Base-by-base conservation (phyloP, 2,113 vertebrate genomes). In the Nothocercus nigrocapillus region DNA sequence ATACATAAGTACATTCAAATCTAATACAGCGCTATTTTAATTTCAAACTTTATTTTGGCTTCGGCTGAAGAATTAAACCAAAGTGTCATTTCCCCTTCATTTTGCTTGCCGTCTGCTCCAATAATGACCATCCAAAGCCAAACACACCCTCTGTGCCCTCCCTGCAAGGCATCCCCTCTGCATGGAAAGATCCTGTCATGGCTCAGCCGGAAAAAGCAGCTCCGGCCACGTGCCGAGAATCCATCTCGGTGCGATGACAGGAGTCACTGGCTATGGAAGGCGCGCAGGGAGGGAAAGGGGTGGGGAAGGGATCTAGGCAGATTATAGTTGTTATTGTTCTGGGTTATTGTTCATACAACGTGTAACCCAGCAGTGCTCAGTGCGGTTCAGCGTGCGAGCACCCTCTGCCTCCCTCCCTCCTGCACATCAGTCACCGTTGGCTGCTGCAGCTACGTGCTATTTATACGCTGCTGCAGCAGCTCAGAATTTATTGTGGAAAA, bases 381-480 rank as follows among this genome's bases (percentile, higher is more conserved):
- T 9, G 68, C 19, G 54, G 96, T 79, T 93, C 91, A 30, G 91
- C 0, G 59, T 3, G 85, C 5, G 61, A 95, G 82, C 92, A 59
- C 58, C 16, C 53, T 21, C 53, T 24, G 81, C 82, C 82, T 90
- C 86, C 83, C 75, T 82, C 77, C 82, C 85, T 91, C 91, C 51
- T 68, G 93, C 86, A 88, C 95, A 95, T 19, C 94, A 11, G 49
- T 11, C 45, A 3, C 75, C 80, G 91, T 51, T 38, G 77, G 86
- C 93, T 94, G 94, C 95, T 93, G 88, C 90, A 80, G 79, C 90
- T 80, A 12, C 0, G 44, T 66, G 94, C 95, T 90, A 85, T 96
- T 90, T 92, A 69, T 79, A 42, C 13, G 69, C 88, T 28, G 81
- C 69, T 66, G 92, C 95, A 93, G 68, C 85, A 93, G 79, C 21